Base-by-base conservation (phyloP, 2,888 invertebrate species). In the Calephelis perditalis region DNA sequence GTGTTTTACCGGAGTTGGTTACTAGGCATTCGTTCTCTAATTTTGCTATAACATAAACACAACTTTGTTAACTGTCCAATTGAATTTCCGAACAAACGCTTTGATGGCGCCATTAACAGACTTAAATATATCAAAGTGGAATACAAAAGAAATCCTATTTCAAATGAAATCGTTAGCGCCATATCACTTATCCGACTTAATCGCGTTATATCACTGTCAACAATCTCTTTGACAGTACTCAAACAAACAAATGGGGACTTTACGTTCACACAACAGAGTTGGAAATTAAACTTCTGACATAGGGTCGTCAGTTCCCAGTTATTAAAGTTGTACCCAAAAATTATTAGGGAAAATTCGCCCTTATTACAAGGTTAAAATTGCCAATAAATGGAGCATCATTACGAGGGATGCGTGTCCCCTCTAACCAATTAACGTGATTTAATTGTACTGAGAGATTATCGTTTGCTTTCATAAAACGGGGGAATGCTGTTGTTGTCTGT, bases 341-440 rank as follows among this genome's bases (percentile, higher is more conserved):
- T 59, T 55, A 55, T 59, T 45, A 56, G 65, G 62, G 59, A 62
- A 62, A 57, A 61, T 26, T 56, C 56, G 44, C 74, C 79, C 66
- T 61, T 80, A 77, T 58, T 3, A 15, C 0, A 44, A 47, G 3
- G n/a, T 0, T 3, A 63, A 73, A 81, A 67, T 77, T 63, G 68
- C 71, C 46, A 59, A 62, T 57, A 58, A 46, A 57, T 64, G 67
- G 60, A 63, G 63, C 67, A 71, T 70, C 65, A 65, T 68, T 70
- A 65, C 64, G 71, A 70, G 71, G 65, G 65, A 65, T 67, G 65
- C 68, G 66, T 68, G 68, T 73, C 77, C 82, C 86, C 85, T 69
- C 74, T 69, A 76, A 77, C 86, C 89, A 89, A 90, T 90, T 90
- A 90, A 84, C 82, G 86, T 81, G 83, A 85, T 85, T 84, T 89